A percentile compares a stretch with the other conserved stretches of the same genome.
These are phyloP conservation scores for Copidosoma aretas DNA, from an alignment of 2,888 invertebrate genomes.

Conservation along the genomic window DNA sequence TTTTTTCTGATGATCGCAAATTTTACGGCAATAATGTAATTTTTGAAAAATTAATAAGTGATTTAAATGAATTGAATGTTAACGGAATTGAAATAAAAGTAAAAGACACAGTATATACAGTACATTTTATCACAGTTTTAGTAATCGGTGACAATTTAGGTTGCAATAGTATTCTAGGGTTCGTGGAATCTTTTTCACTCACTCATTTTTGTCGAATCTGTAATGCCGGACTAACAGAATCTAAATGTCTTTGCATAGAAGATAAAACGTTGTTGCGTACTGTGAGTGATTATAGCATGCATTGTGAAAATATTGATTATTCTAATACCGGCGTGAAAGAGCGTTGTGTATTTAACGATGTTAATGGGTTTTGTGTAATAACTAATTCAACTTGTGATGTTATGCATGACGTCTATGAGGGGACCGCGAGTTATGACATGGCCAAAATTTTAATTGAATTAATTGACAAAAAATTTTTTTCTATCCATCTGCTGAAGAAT, in stretches of 20 bases:
- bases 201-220: constrained; percentile 10
- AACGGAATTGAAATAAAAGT: background rate
- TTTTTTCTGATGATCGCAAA: background rate
- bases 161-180: background rate
- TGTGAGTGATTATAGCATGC: background rate
- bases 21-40: background rate
- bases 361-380: constrained; percentile 6
- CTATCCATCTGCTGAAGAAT: constrained; percentile 16
- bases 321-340: constrained; percentile 14
- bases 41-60: background rate
- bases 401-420: constrained; percentile 21
- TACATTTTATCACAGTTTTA: too few relatives aligned
- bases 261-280: constrained; percentile 6
- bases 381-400: constrained; percentile 9
- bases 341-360: constrained; percentile 16
- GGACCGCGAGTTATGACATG: constrained; percentile 21
- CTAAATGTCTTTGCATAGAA: constrained; percentile 7
- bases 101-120: background rate
- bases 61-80: background rate
- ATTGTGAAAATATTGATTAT: constrained; percentile 7
- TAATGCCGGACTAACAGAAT: constrained; percentile 7
- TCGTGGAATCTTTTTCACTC: background rate
- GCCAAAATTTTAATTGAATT: constrained; percentile 4
- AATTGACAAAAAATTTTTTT: constrained; percentile 11
- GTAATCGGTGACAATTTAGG: background rate